phyloP scores from a whole-genome alignment of 2,797 vertebrate genomes.

The Muscicapa comitata region DNA sequence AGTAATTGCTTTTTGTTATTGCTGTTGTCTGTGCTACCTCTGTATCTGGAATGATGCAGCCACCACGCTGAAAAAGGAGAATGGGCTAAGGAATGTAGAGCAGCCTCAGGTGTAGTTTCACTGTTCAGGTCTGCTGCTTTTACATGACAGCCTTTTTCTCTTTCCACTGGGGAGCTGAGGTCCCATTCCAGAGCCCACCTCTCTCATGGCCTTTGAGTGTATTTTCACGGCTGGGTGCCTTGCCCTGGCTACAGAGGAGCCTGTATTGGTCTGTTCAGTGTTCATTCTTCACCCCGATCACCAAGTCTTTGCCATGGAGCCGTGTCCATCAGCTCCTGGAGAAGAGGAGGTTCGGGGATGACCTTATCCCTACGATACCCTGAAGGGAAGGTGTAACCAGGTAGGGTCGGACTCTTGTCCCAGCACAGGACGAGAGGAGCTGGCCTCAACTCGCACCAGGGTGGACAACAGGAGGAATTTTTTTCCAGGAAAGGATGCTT shows the following conservation, averaged over 20 bases:
- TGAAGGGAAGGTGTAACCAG: neutral
- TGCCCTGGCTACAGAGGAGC: too few species aligned
- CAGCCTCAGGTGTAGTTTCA: neutral
- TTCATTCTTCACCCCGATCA: fast-evolving
- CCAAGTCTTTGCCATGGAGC: fast-evolving
- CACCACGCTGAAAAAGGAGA: neutral
- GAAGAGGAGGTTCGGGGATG: neutral
- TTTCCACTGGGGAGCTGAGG: neutral
- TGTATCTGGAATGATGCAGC: neutral
- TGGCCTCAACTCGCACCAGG: too few species aligned
- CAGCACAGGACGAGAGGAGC: neutral
- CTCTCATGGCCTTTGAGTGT: fast-evolving
- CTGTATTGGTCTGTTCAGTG: fast-evolving
- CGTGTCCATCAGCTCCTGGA: neutral
- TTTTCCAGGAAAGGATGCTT: neutral
- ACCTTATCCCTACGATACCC: too few species aligned
- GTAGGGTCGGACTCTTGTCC: fast-evolving
- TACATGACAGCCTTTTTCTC: neutral
- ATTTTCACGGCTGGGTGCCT: neutral
- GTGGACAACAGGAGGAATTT: neutral
- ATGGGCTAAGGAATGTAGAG: neutral
- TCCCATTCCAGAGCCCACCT: fast-evolving
- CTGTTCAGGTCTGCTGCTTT: neutral
- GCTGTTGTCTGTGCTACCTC: neutral
- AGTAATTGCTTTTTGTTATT: neutral